phyloP scores from a whole-genome alignment of 2,888 invertebrate species.

The Aspidiotus rigidus region DNA sequence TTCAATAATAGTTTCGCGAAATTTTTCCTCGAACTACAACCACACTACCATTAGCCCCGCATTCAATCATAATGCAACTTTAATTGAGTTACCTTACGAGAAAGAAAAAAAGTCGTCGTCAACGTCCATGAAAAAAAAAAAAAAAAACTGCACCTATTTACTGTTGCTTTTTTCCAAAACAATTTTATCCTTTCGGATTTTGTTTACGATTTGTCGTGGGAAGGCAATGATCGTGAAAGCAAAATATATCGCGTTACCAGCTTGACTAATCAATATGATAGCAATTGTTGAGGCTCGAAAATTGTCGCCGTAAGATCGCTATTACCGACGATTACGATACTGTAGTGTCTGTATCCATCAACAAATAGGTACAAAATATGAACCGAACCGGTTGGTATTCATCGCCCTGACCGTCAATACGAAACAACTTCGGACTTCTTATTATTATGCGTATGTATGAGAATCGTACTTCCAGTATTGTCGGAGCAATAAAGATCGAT shows the following conservation, averaged over 20 bases:
- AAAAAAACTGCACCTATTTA: not conserved
- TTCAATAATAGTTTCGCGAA: too few relatives aligned
- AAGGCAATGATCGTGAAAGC: slow-evolving; percentile 6
- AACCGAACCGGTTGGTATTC: too few relatives aligned
- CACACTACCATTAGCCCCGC: not conserved
- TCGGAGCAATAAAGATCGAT: too few relatives aligned
- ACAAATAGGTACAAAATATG: not conserved
- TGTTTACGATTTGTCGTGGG: slow-evolving; percentile 11
- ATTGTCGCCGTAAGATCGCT: slow-evolving; percentile 2
- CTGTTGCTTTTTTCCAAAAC: not conserved
- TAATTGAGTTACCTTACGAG: not conserved
- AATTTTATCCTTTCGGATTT: not conserved
- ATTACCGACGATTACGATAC: not conserved
- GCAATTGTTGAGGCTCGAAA: slow-evolving; percentile 9
- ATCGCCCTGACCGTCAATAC: too few relatives aligned
- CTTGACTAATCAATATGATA: slow-evolving; percentile 17
- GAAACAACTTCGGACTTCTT: too few relatives aligned
- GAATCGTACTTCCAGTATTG: slow-evolving; percentile 2
- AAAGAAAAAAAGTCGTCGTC: not conserved
- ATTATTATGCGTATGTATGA: not conserved
- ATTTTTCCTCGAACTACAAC: too few relatives aligned
- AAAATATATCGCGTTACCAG: slow-evolving; percentile 1
- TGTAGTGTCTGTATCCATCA: not conserved
- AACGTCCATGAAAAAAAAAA: too few relatives aligned
- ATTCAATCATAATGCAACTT: not conserved